Conservation (phyloP, 2,797 vertebrate species). For the Hemitrygon akajei region DNA sequence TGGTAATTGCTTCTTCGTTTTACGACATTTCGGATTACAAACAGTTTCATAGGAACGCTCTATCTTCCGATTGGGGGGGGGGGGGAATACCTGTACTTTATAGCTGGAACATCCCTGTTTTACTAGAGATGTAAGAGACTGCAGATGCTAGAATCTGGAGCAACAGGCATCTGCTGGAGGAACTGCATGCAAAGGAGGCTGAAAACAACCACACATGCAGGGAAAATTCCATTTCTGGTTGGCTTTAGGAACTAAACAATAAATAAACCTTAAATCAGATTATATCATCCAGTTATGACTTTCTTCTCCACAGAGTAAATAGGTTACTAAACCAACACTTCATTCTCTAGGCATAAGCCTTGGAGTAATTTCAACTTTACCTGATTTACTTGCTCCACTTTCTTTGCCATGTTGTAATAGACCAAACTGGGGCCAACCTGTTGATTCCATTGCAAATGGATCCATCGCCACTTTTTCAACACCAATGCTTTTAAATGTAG, state of each 20-base stretch:
- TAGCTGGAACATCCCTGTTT: too few relatives aligned
- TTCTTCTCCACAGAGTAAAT: neutral
- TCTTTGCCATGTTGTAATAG: neutral
- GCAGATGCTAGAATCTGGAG: too few relatives aligned
- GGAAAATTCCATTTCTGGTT: neutral
- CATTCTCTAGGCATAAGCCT: neutral
- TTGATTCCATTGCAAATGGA: slow-evolving; percentile 28
- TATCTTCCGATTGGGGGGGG: too few relatives aligned
- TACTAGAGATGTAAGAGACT: too few relatives aligned
- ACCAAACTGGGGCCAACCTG: neutral
- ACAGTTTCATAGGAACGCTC: too few relatives aligned
- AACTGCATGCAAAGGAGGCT: neutral
- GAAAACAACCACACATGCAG: neutral
- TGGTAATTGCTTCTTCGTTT: too few relatives aligned
- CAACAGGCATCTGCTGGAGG: too few relatives aligned
- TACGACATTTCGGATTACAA: too few relatives aligned
- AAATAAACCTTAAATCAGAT: neutral
- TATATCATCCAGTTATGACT: neutral
- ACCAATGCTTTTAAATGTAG: slow-evolving; percentile 3
- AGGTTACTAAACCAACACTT: neutral
- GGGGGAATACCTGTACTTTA: too few relatives aligned
- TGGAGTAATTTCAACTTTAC: neutral
- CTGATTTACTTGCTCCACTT: slow-evolving; percentile 26
- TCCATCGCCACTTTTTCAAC: slow-evolving; percentile 7
- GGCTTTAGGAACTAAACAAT: neutral